Evolutionary conservation across 2,113 vertebrate species (phyloP).

Genomic region (Hippocampus mohnikei): DNA sequence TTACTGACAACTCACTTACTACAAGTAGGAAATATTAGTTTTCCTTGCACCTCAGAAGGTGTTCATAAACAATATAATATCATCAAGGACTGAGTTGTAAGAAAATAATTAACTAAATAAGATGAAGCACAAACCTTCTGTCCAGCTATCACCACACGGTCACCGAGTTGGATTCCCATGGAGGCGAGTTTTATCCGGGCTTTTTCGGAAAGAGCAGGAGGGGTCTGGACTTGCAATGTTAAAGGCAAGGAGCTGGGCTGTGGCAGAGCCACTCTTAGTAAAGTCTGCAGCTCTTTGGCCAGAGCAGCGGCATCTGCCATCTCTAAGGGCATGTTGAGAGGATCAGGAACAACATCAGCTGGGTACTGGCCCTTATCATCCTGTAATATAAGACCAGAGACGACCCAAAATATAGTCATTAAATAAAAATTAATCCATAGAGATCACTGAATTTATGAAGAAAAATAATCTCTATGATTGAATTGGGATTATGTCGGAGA

Average conservation of each 20-base stretch:
- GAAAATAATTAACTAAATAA: neutral
- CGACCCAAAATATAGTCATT: neutral
- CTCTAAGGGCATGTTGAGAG: constrained; percentile 90
- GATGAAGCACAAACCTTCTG: constrained; percentile 82
- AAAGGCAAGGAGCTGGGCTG: constrained; percentile 71
- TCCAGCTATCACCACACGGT: constrained; percentile 91
- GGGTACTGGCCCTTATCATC: constrained; percentile 89
- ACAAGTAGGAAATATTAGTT: neutral
- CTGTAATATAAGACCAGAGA: constrained; percentile 55
- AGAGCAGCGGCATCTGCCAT: constrained; percentile 88
- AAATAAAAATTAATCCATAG: neutral
- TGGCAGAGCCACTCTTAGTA: constrained; percentile 80
- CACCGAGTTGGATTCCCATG: constrained; percentile 84
- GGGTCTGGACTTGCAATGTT: constrained; percentile 60
- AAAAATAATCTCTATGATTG: neutral
- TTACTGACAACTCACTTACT: neutral
- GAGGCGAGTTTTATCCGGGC: constrained; percentile 75
- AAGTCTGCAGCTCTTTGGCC: constrained; percentile 84
- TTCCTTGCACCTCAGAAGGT: neutral
- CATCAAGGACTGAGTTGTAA: neutral
- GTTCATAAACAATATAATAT: neutral
- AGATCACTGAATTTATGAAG: neutral
- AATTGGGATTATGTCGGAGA: neutral
- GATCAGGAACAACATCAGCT: constrained; percentile 89
- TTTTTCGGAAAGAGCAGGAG: constrained; percentile 66